A percentile compares a stretch with the other conserved stretches of the same genome.
Evolutionary conservation across 2,888 invertebrate genomes (phyloP).

Genomic region (Polydrusus pterygomalis): DNA sequence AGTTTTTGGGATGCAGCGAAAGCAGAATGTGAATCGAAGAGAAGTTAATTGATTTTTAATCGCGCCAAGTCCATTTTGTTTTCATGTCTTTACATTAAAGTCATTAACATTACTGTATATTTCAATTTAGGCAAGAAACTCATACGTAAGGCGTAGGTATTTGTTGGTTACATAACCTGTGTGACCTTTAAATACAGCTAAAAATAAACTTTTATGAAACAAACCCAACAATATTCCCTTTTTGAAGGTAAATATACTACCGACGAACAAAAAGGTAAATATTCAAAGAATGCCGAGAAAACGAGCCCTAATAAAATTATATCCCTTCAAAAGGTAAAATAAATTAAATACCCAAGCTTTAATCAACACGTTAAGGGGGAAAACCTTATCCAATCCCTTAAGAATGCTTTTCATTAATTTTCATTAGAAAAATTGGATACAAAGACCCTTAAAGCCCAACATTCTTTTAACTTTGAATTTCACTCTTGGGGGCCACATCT

Average conservation of each 20-base stretch:
- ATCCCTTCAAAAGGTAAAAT: constrained; percentile 20
- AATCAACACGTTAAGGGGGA: constrained; percentile 32
- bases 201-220: constrained; percentile 1
- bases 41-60: no score
- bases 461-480: constrained; percentile 18
- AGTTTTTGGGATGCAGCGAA: no score
- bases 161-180: not conserved
- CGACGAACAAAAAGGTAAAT: constrained; percentile 15
- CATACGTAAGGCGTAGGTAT: not conserved
- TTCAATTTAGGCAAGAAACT: no score
- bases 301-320: constrained; percentile 24
- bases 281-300: constrained; percentile 31
- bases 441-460: not conserved
- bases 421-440: constrained; percentile 36
- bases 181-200: not conserved
- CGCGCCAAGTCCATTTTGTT: no score
- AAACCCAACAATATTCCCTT: not conserved
- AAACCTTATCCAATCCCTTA: constrained; percentile 29
- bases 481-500: no score
- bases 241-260: constrained; percentile 10
- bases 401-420: constrained; percentile 32
- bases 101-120: no score
- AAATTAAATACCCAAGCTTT: constrained; percentile 35
- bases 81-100: no score
- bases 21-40: no score